Evolutionary conservation across 37 sponge, comb jelly and placozoan species (phyloP).

Genomic region (Haliclona indistincta): DNA sequence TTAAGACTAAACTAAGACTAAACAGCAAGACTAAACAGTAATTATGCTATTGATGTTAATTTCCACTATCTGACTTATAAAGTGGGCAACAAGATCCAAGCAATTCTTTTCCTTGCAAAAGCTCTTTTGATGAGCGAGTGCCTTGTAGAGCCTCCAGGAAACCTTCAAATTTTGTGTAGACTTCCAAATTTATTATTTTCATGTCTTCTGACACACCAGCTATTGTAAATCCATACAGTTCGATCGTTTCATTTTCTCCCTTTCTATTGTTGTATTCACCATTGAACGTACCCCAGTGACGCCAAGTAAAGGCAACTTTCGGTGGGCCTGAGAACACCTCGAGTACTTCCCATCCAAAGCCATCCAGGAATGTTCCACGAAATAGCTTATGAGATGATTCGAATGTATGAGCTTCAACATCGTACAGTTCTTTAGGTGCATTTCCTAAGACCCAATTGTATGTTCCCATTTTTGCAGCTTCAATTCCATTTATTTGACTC

Average conservation of each 20-base stretch:
- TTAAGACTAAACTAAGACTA: too few species aligned
- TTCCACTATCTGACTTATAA: slow-evolving; percentile 12
- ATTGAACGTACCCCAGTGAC: slow-evolving; percentile 44
- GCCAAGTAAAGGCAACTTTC: slow-evolving; percentile 39
- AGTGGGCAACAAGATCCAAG: slow-evolving; percentile 16
- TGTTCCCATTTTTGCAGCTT: slow-evolving; percentile 38
- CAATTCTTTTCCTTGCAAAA: not conserved
- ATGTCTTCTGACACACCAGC: slow-evolving; percentile 21
- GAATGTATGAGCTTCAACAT: slow-evolving; percentile 21
- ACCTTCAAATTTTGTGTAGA: slow-evolving; percentile 1
- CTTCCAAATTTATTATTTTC: slow-evolving; percentile 16
- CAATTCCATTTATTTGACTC: not conserved
- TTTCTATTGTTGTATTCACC: slow-evolving; percentile 31
- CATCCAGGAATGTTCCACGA: slow-evolving; percentile 29
- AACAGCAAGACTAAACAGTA: too few species aligned
- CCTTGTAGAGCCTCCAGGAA: slow-evolving; percentile 17
- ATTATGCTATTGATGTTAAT: slow-evolving; percentile 1
- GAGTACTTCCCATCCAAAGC: slow-evolving; percentile 48
- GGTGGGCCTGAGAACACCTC: slow-evolving; percentile 37
- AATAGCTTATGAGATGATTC: slow-evolving; percentile 35
- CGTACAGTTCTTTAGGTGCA: slow-evolving; percentile 37
- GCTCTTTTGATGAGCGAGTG: not conserved
- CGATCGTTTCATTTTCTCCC: slow-evolving; percentile 20
- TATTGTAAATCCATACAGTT: slow-evolving; percentile 45
- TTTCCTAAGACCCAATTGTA: slow-evolving; percentile 31